These are phyloP conservation scores for Sialis lutaria DNA, from an alignment of 2,888 invertebrate genomes.

Conservation along the genomic window DNA sequence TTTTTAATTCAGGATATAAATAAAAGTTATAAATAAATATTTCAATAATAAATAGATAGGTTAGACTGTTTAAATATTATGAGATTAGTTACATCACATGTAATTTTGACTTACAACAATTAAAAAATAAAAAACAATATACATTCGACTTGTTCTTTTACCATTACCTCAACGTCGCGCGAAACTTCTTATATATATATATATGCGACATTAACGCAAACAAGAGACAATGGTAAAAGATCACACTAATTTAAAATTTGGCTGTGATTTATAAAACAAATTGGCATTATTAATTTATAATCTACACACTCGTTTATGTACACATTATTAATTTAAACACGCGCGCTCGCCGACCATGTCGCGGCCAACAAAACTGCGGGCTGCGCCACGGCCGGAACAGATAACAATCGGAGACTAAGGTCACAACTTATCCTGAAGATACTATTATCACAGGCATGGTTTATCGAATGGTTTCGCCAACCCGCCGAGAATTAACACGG, in stretches of 20 bases:
- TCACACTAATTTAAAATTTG: too few relatives aligned
- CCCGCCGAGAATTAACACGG: neutral
- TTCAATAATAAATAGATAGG: neutral
- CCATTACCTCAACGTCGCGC: too few relatives aligned
- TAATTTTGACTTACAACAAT: conserved; percentile 4
- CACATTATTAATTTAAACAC: conserved; percentile 28
- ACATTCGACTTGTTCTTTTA: too few relatives aligned
- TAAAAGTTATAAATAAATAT: neutral
- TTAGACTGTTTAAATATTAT: conserved; percentile 1
- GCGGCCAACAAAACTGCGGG: conserved; percentile 10
- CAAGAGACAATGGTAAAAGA: too few relatives aligned
- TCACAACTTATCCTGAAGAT: conserved; percentile 52
- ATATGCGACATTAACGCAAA: too few relatives aligned
- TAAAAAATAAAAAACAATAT: too few relatives aligned
- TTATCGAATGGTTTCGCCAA: conserved; percentile 16
- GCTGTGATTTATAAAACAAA: conserved; percentile 1
- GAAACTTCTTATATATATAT: too few relatives aligned
- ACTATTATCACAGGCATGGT: conserved; percentile 53
- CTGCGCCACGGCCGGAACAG: conserved; percentile 16
- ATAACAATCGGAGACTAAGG: conserved; percentile 41
- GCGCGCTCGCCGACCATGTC: conserved; percentile 4
- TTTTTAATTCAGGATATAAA: neutral
- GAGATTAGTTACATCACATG: conserved; percentile 5
- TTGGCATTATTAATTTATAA: neutral
- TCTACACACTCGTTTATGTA: conserved; percentile 15